Conservation (phyloP, 2,888 invertebrate species). For the Plemyria rubiginata region DNA sequence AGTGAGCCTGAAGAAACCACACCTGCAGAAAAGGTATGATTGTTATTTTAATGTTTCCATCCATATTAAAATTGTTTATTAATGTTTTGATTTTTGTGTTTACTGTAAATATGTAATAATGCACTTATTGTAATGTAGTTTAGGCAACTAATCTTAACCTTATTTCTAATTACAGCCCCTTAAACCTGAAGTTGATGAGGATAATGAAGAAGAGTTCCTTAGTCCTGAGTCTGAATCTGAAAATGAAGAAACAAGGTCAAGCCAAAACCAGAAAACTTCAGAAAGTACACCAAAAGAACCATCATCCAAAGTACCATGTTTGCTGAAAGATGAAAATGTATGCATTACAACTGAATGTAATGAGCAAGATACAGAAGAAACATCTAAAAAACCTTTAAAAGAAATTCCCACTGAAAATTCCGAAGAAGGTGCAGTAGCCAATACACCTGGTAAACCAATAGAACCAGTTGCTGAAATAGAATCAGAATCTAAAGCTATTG, state of each 20-base stretch:
- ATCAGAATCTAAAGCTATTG: conserved; percentile 26
- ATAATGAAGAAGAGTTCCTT: conserved; percentile 79
- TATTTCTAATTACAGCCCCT: conserved; percentile 42
- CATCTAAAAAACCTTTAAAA: conserved; percentile 8
- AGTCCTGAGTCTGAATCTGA: conserved; percentile 79
- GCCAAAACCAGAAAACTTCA: conserved; percentile 41
- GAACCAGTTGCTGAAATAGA: conserved; percentile 10
- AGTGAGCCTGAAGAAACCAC: conserved; percentile 69
- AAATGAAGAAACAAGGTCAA: conserved; percentile 63
- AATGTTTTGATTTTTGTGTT: not conserved
- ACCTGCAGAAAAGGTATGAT: conserved; percentile 52
- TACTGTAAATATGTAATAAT: no score
- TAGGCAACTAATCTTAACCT: not conserved
- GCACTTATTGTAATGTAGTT: no score
- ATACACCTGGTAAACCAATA: no score
- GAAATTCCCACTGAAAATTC: conserved; percentile 20
- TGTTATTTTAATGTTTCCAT: not conserved
- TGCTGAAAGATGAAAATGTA: conserved; percentile 14
- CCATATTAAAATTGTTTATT: not conserved
- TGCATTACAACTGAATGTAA: conserved; percentile 28
- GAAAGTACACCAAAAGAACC: conserved; percentile 30
- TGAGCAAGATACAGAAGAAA: conserved; percentile 20
- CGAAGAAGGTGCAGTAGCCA: conserved; percentile 24
- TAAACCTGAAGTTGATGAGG: conserved; percentile 69
- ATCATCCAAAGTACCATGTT: no score